phyloP scores from a whole-genome alignment of 2,888 invertebrate species.

The Euspilapteryx auroguttella region DNA sequence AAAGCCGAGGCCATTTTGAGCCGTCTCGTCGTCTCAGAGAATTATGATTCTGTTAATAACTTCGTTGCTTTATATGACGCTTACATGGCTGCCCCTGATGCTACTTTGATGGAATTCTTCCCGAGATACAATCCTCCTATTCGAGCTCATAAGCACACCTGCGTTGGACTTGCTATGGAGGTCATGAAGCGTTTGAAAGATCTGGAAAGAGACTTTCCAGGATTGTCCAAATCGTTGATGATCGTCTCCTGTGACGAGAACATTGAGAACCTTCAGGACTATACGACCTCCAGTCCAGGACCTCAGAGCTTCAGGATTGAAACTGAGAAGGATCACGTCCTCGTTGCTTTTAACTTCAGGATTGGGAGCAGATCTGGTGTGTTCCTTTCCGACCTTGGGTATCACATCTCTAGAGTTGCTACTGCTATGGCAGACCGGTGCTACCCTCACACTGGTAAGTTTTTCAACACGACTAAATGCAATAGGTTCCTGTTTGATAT shows the following conservation, averaged over 20 bases:
- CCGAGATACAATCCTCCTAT: slow-evolving; percentile 83
- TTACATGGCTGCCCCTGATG: slow-evolving; percentile 69
- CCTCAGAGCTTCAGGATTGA: slow-evolving; percentile 64
- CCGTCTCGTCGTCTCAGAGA: slow-evolving; percentile 80
- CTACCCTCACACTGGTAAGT: slow-evolving; percentile 85
- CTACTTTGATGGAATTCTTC: slow-evolving; percentile 74
- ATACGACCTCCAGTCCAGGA: slow-evolving; percentile 64
- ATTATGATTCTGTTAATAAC: slow-evolving; percentile 89
- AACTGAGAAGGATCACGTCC: slow-evolving; percentile 86
- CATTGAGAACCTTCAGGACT: slow-evolving; percentile 64
- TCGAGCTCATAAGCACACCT: slow-evolving; percentile 81
- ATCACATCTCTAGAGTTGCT: slow-evolving; percentile 85
- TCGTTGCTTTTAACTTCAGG: slow-evolving; percentile 76
- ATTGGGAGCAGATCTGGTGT: slow-evolving; percentile 76
- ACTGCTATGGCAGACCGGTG: slow-evolving; percentile 85
- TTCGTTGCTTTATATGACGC: slow-evolving; percentile 71
- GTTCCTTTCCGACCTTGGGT: slow-evolving; percentile 85
- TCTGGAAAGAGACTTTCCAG: slow-evolving; percentile 64
- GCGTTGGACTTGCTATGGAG: slow-evolving; percentile 87
- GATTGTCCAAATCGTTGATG: slow-evolving; percentile 69
- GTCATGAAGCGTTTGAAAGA: slow-evolving; percentile 71
- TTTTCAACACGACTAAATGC: not conserved
- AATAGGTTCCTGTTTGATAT: not conserved
- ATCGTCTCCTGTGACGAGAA: slow-evolving; percentile 91
- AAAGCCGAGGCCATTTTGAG: slow-evolving; percentile 83